Conservation (phyloP, 2,797 vertebrate species). For the Arctocebus calabarensis region DNA sequence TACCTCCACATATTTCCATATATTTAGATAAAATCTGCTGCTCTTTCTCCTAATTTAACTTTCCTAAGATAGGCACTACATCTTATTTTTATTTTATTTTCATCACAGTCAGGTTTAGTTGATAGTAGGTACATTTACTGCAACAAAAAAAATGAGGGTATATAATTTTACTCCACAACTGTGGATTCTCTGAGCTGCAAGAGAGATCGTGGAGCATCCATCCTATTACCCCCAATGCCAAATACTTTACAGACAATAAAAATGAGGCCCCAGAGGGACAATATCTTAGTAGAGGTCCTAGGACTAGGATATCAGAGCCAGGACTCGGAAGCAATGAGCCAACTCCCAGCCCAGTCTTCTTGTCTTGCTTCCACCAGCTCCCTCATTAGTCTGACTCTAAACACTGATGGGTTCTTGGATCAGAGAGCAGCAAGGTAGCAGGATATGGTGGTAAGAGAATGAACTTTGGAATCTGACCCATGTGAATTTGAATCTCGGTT, state of each 20-base stretch:
- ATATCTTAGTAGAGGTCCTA: background rate
- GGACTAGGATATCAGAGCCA: background rate
- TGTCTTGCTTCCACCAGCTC: background rate
- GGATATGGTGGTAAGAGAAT: background rate
- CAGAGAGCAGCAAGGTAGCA: background rate
- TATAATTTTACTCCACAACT: background rate
- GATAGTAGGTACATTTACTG: background rate
- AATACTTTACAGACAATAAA: background rate
- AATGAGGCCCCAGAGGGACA: background rate
- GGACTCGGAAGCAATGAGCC: background rate
- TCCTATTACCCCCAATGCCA: background rate
- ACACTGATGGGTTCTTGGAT: background rate
- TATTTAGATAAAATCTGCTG: background rate
- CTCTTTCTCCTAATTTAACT: background rate
- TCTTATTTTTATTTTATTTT: constrained; percentile 12
- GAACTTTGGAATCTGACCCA: constrained; percentile 1
- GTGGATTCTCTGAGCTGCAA: background rate
- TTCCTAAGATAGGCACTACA: background rate
- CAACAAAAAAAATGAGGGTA: background rate
- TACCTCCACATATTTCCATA: background rate
- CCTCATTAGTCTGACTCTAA: background rate
- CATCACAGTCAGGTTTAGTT: background rate
- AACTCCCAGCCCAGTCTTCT: background rate
- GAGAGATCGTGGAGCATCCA: background rate
- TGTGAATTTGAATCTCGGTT: background rate